Evolutionary conservation across 2,797 vertebrate species (phyloP).

Genomic region (Chaenodraco wilsoni): DNA sequence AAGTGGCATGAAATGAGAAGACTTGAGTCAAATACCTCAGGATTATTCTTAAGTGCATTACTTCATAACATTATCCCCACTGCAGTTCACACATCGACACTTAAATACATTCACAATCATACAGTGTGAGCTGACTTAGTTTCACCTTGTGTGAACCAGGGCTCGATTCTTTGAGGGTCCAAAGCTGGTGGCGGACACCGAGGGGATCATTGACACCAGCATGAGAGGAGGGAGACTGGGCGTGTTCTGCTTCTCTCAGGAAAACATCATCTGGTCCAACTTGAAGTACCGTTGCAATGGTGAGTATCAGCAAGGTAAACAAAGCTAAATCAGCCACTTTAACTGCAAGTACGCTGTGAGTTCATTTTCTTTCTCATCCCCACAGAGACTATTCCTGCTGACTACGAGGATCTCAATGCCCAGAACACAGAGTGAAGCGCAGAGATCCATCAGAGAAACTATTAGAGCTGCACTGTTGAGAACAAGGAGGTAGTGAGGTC

Average conservation of each 20-base stretch:
- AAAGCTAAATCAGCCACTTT: not conserved
- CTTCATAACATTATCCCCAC: too few species aligned
- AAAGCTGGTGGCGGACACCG: constrained; percentile 93
- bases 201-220: constrained; percentile 93
- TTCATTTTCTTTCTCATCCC: constrained; percentile 39
- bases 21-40: too few species aligned
- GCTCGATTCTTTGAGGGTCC: constrained; percentile 95
- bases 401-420: constrained; percentile 88
- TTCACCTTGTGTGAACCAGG: constrained; percentile 73
- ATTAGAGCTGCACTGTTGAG: not conserved
- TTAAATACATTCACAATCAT: not conserved
- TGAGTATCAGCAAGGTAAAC: constrained; percentile 71
- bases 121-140: not conserved
- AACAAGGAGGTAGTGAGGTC: not conserved
- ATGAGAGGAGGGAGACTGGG: constrained; percentile 98
- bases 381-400: constrained; percentile 93
- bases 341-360: not conserved
- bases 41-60: too few species aligned
- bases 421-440: constrained; percentile 71
- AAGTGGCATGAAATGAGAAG: too few species aligned
- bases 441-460: constrained; percentile 9
- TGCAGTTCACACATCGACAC: constrained; percentile 16
- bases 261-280: constrained; percentile 99
- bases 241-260: constrained; percentile 99
- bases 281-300: constrained; percentile 98